Base-by-base conservation (phyloP, 2,888 invertebrate species). In the Nomada lathburiana region DNA sequence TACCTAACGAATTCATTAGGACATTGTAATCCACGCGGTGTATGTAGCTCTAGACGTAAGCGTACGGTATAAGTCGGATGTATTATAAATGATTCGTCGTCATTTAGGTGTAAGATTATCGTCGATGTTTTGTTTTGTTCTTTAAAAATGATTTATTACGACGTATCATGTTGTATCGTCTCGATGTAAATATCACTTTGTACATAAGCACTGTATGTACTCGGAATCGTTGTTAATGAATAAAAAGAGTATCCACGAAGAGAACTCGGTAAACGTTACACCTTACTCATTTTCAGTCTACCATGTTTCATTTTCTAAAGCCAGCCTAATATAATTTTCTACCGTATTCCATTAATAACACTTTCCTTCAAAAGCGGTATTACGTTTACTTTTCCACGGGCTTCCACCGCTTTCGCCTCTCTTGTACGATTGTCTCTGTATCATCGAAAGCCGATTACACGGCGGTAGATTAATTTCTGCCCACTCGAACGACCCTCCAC, bases 401-500 rank as follows among this genome's bases (percentile, higher is more conserved):
- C 63, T 84, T 84, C 67, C 69, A 76, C 77, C 80, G 76, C 60
- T 52, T 50, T 26, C 88, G 84, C 79, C 82, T 85, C 86, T 59
- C 52, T 84, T 80, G 82, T 86, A 79, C 86, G 83, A 80, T 86
- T 77, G 85, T 78, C 86, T 79, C 84, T 91, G 91, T 91, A 92
- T 92, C 91, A 92, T 82, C 76, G 81, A 87, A 93, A 93, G 92
- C 93, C 92, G 93, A 93, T 93, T 93, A 93, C 90, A 83, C 84
- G 87, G 86, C 88, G 91, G 91, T 90, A 91, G 92, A 93, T 93
- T 93, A 93, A 93, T 93, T 93, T 91, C 90, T 90, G 88, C 71
- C 85, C 88, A 86, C 74, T 87, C 72, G 78, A 80, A 74, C 52
- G 69, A 23, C 68, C 59, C 64, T 62, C 60, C 16, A 16, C 16